These are phyloP conservation scores for Dromius quadrimaculatus DNA, from an alignment of 2,888 invertebrate genomes.

Conservation along the genomic window DNA sequence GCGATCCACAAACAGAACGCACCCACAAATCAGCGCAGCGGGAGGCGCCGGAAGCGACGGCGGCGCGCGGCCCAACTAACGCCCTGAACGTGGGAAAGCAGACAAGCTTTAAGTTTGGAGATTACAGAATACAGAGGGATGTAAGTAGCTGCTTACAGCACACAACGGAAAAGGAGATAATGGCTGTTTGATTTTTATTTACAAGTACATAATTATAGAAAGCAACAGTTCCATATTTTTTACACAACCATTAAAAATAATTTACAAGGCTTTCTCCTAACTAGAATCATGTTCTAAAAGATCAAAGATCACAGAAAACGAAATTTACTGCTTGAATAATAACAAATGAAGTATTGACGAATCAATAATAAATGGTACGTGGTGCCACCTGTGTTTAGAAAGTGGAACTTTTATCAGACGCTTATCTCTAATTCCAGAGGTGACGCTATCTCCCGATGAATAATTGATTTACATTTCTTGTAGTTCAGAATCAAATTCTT, in stretches of 20 bases:
- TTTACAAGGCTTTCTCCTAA: slow-evolving; percentile 42
- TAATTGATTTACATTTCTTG: not conserved
- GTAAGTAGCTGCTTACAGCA: not conserved
- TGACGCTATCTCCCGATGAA: not conserved
- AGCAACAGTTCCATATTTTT: slow-evolving; percentile 34
- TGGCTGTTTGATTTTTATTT: not conserved
- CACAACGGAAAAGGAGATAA: not conserved
- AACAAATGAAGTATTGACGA: not conserved
- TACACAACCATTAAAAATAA: slow-evolving; percentile 16
- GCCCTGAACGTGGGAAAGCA: slow-evolving; percentile 47
- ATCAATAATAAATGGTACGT: not conserved
- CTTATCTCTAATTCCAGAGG: not conserved
- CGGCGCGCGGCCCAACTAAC: slow-evolving; percentile 34
- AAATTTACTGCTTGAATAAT: not conserved
- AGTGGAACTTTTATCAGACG: not conserved
- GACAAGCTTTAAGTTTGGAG: slow-evolving; percentile 20
- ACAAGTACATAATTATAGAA: slow-evolving; percentile 22
- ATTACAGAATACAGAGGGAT: not conserved
- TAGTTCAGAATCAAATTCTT: not conserved
- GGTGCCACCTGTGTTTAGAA: slow-evolving; percentile 13
- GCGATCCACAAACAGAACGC: slow-evolving; percentile 60
- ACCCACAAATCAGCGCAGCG: slow-evolving; percentile 61
- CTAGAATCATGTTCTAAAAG: slow-evolving; percentile 29
- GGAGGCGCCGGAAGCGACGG: slow-evolving; percentile 57
- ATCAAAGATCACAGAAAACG: slow-evolving; percentile 36